A percentile compares a stretch with the other conserved stretches of the same genome.
Conservation (phyloP, 2,113 vertebrate genomes). For the Coptodon bakossiorum region DNA sequence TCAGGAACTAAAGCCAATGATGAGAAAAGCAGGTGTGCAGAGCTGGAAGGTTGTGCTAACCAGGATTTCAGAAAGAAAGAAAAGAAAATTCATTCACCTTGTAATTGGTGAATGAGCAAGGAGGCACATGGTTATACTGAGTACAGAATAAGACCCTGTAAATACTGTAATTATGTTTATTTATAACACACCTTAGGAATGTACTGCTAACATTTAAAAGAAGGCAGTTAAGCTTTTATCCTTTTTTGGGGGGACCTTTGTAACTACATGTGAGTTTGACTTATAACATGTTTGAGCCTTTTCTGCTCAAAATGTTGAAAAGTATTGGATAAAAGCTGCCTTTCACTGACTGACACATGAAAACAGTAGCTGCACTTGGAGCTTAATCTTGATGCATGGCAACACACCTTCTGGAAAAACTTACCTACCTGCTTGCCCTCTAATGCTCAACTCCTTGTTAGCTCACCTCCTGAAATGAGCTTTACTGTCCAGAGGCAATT, state of each 20-base stretch:
- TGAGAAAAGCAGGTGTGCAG: constrained; percentile 44
- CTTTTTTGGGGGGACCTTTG: neutral
- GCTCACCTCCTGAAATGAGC: neutral
- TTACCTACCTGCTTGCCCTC: neutral
- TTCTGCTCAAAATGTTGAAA: neutral
- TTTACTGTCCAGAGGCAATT: neutral
- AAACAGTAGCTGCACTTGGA: neutral
- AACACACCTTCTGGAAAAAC: neutral
- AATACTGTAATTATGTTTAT: neutral
- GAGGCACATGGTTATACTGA: neutral
- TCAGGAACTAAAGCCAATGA: constrained; percentile 18
- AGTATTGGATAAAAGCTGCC: neutral
- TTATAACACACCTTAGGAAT: neutral
- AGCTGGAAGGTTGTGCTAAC: neutral
- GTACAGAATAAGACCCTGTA: neutral
- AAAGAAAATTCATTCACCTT: constrained; percentile 10
- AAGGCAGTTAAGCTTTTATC: neutral
- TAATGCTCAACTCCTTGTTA: neutral
- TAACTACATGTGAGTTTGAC: neutral
- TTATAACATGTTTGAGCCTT: neutral
- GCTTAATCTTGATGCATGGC: neutral
- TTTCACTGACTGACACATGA: neutral
- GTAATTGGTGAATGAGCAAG: constrained; percentile 4
- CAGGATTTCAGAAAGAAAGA: neutral
- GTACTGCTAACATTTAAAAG: neutral